Evolutionary conservation across 2,797 vertebrate genomes (phyloP), one percentile per base, ranked within the genome.

Genomic region (Prionace glauca): DNA sequence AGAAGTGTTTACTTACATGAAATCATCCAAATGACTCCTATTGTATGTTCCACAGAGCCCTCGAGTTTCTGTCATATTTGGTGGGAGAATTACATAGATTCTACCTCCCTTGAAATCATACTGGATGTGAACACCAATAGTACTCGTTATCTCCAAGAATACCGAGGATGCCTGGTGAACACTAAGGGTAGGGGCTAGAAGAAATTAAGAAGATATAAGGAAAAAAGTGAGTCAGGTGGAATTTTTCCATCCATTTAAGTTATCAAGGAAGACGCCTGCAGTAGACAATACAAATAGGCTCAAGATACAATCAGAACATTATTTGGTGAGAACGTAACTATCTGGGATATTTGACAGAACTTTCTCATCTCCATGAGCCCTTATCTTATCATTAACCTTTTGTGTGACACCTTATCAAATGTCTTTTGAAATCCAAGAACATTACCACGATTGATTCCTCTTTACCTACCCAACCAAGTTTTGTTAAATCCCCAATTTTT

Each of bases 31-130:
- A 2, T 26, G n/a, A 24, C 41, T 69, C 90, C 90, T 67, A 18
- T 67, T 92, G 22, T 36, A 92, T 0, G n/a, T 92, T 69, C 90
- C 90, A 92, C 90, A 92, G 36, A 92, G 90, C n/a, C 90, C 90
- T 1, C 36, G n/a, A 41, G 90, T 92, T 92, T 69, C 20, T 92
- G 18, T 20, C 18, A 69, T 11, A 41, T 36, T 11, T 69, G 62
- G 65, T 5, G 67, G 18, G 62, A 92, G 10, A 9, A 92, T 92
- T 11, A 92, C n/a, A 12, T 92, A 92, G 62, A 92, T 20, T 41
- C 65, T 69, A 20, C 90, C n/a, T 24, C 90, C 90, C n/a, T 41
- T 92, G 90, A 69, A 92, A 69, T 92, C 90, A 24, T 92, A 92
- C 65, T 92, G 90, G 90, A 92, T 41, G 22, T 92, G 90, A 20